Percentiles rank a stretch among this genome's conserved stretches.
Conservation (phyloP, 2,113 vertebrate genomes). For the Lipophrys pholis region DNA sequence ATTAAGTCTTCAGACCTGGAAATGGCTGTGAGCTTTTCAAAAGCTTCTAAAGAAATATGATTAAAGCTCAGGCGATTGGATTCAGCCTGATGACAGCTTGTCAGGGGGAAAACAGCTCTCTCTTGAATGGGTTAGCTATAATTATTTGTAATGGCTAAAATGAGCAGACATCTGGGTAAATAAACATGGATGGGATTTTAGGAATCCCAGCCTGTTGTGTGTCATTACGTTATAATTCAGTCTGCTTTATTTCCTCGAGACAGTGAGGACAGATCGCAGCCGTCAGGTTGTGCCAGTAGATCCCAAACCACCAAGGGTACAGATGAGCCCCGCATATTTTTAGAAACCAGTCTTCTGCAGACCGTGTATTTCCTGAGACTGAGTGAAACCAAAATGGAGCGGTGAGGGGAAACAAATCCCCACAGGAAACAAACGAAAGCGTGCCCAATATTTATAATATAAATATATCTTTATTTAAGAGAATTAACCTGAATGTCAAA, state of each 20-base stretch:
- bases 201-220: background rate
- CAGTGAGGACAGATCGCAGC: background rate
- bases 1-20: conserved; percentile 34
- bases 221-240: background rate
- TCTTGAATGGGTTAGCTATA: conserved; percentile 57
- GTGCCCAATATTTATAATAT: conserved; percentile 26
- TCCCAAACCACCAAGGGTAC: conserved; percentile 16
- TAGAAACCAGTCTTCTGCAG: conserved; percentile 44
- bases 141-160: conserved; percentile 58
- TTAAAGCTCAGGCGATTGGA: conserved; percentile 48
- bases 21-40: conserved; percentile 35
- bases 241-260: background rate
- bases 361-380: conserved; percentile 25
- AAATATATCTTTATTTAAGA: conserved; percentile 60
- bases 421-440: conserved; percentile 23
- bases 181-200: conserved; percentile 17
- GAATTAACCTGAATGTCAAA: conserved; percentile 24
- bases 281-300: background rate
- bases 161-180: conserved; percentile 22
- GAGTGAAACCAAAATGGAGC: conserved; percentile 44
- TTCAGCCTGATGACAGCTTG: conserved; percentile 57
- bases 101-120: conserved; percentile 34
- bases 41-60: conserved; percentile 47
- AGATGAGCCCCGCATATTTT: conserved; percentile 38
- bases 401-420: conserved; percentile 45